Evolutionary conservation across 2,888 invertebrate genomes (phyloP).

Genomic region (Hedychridium roseum): DNA sequence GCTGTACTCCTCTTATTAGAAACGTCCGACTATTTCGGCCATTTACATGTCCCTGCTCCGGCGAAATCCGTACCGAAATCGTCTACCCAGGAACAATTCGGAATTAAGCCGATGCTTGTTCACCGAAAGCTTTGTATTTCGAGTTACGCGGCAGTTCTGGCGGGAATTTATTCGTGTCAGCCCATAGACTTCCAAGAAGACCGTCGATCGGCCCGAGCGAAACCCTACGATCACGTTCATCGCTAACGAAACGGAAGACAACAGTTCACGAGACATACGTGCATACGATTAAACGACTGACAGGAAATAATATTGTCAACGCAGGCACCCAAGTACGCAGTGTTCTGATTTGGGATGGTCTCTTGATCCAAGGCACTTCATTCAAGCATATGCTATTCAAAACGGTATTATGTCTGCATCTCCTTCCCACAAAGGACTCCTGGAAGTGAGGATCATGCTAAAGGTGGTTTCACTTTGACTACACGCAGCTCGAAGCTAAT

Average conservation of each 20-base stretch:
- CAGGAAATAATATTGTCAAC: too few relatives aligned
- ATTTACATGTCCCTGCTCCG: slow-evolving; percentile 11
- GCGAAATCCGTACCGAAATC: slow-evolving; percentile 15
- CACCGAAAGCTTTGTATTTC: too few relatives aligned
- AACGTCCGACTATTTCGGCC: slow-evolving; percentile 12
- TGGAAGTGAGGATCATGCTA: slow-evolving; percentile 9
- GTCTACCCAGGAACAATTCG: slow-evolving; percentile 3
- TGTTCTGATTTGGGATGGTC: too few relatives aligned
- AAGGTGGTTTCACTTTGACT: slow-evolving; percentile 17
- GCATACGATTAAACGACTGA: too few relatives aligned
- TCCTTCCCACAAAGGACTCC: slow-evolving; percentile 17
- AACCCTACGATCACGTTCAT: too few relatives aligned
- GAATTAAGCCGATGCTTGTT: slow-evolving; percentile 11
- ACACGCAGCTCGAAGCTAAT: slow-evolving; percentile 4
- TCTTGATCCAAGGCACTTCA: slow-evolving; percentile 5
- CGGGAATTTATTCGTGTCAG: too few relatives aligned
- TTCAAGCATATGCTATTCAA: slow-evolving; percentile 17
- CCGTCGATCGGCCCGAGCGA: too few relatives aligned
- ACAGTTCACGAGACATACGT: too few relatives aligned
- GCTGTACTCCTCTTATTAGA: slow-evolving; percentile 14
- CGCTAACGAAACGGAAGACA: too few relatives aligned
- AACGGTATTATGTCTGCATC: slow-evolving; percentile 14
- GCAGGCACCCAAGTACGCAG: too few relatives aligned
- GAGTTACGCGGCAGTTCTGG: too few relatives aligned
- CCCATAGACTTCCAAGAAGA: too few relatives aligned